These are phyloP conservation scores for Meloidogyne exigua DNA, from an alignment of 1,140 invertebrate genomes.

Conservation along the genomic window DNA sequence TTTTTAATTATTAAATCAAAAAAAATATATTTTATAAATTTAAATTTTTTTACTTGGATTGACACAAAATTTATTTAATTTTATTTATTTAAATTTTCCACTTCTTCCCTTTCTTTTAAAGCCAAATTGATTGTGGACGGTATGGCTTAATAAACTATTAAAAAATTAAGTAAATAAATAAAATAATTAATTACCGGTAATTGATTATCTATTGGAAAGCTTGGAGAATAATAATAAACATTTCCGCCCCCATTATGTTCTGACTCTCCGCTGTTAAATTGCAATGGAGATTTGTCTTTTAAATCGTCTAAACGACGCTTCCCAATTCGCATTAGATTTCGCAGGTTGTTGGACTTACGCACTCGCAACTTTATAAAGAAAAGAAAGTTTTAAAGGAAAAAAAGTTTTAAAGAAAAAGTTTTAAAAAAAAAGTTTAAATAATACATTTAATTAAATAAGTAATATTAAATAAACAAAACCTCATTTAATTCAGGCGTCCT, in stretches of 20 bases:
- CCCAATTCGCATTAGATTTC: constrained; percentile 34
- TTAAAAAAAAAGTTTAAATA: too few species aligned
- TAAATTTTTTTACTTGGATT: too few species aligned
- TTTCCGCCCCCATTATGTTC: background rate
- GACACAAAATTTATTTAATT: too few species aligned
- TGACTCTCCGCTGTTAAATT: background rate
- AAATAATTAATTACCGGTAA: background rate
- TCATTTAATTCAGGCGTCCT: background rate
- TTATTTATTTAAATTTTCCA: background rate
- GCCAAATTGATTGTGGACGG: background rate
- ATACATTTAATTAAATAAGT: constrained; percentile 4
- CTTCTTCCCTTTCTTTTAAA: background rate
- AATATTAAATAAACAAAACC: background rate
- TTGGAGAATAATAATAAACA: background rate
- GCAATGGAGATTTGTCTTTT: background rate
- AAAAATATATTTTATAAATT: too few species aligned
- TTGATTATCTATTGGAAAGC: constrained; percentile 1
- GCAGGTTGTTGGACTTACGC: constrained; percentile 32
- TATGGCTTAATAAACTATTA: background rate
- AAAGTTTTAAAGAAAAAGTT: too few species aligned
- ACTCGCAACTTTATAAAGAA: constrained; percentile 18
- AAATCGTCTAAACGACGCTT: constrained; percentile 2
- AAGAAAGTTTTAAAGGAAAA: background rate
- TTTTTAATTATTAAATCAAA: too few species aligned
- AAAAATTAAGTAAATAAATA: background rate